Evolutionary conservation across 37 sponge, comb jelly and placozoan species (phyloP).

Genomic region (Eunapius fragilis): DNA sequence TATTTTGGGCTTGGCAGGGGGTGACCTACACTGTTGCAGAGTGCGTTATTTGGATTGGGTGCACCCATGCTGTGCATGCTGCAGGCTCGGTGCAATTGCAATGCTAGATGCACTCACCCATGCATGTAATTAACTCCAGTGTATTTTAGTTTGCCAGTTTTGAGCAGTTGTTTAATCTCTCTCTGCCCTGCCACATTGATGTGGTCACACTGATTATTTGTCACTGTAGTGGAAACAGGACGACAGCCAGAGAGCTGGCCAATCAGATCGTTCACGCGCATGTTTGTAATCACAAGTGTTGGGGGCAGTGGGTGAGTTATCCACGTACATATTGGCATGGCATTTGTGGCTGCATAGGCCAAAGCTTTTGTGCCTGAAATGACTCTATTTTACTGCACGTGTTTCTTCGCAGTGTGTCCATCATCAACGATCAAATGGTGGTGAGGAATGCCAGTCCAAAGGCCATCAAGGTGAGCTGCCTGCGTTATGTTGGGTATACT

Average conservation of each 20-base stretch:
- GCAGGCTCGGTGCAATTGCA: too few relatives aligned
- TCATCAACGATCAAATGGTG: conserved; percentile 52
- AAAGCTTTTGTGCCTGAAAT: too few relatives aligned
- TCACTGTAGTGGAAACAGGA: neutral
- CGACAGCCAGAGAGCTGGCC: conserved; percentile 2
- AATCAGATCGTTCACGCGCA: conserved; percentile 67
- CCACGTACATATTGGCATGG: neutral
- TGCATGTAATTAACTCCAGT: too few relatives aligned
- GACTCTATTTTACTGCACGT: too few relatives aligned
- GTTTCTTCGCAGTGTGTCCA: conserved; percentile 53
- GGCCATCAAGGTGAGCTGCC: conserved; percentile 13
- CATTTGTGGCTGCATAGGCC: neutral
- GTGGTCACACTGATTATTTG: neutral
- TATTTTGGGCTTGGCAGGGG: too few relatives aligned
- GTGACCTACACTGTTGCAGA: too few relatives aligned
- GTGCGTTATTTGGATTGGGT: too few relatives aligned
- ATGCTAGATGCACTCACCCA: too few relatives aligned
- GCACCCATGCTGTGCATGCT: too few relatives aligned
- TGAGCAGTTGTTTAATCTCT: too few relatives aligned
- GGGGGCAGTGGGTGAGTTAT: conserved; percentile 50
- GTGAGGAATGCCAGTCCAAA: conserved; percentile 38
- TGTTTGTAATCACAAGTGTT: conserved; percentile 55
- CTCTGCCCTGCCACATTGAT: too few relatives aligned
- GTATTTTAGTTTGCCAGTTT: too few relatives aligned
- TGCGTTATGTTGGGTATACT: neutral